Conservation (phyloP, 2,797 vertebrate genomes). For the Takifugu rubripes region DNA sequence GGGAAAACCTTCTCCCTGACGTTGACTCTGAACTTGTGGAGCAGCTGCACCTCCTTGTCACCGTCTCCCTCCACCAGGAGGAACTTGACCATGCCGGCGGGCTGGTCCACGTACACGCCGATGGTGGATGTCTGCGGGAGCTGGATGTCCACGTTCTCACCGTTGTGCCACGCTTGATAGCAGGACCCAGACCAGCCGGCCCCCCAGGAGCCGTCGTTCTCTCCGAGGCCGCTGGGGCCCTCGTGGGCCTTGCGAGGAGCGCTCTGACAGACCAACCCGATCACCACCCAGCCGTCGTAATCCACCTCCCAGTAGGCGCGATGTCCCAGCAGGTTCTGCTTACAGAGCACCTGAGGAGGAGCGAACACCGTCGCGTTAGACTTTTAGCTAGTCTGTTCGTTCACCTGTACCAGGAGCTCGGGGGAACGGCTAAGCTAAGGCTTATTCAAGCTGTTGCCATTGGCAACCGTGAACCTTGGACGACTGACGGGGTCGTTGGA, state of each 20-base stretch:
- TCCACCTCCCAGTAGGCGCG: constrained; percentile 80
- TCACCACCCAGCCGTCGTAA: constrained; percentile 73
- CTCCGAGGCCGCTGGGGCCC: constrained; percentile 71
- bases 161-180: constrained; percentile 79
- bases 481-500: too few relatives aligned
- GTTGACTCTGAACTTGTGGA: constrained; percentile 68
- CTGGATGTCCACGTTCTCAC: constrained; percentile 61
- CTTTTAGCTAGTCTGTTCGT: too few relatives aligned
- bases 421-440: too few relatives aligned
- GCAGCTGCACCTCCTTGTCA: constrained; percentile 64
- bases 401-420: too few relatives aligned
- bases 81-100: constrained; percentile 75
- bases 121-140: constrained; percentile 50
- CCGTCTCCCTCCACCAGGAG: constrained; percentile 61
- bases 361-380: neutral
- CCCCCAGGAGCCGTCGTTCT: constrained; percentile 77
- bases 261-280: constrained; percentile 61
- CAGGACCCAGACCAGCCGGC: constrained; percentile 74
- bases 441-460: too few relatives aligned
- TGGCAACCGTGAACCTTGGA: too few relatives aligned
- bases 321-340: constrained; percentile 60
- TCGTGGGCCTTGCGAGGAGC: constrained; percentile 65
- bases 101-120: constrained; percentile 78
- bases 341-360: constrained; percentile 70
- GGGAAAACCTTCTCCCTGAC: constrained; percentile 72